Percentiles rank a stretch among this genome's conserved stretches.
These are phyloP conservation scores for Seriola quinqueradiata DNA, from an alignment of 2,113 vertebrate species.

Conservation along the genomic window DNA sequence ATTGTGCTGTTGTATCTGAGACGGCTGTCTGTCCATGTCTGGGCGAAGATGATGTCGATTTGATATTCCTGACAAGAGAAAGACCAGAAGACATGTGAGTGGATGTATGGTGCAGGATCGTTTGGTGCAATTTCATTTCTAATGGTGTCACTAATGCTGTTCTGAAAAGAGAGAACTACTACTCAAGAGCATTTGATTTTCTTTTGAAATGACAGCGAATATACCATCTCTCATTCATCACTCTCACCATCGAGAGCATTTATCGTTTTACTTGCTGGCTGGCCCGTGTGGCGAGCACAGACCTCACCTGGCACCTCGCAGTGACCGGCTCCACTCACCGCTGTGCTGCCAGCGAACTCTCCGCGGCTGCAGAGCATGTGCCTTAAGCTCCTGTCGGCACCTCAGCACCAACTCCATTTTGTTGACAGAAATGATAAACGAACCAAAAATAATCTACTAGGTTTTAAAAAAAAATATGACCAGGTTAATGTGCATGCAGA, in stretches of 20 bases:
- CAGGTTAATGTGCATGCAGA: neutral
- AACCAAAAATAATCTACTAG: no score
- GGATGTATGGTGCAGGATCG: neutral
- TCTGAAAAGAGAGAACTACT: neutral
- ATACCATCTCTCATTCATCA: slow-evolving; percentile 10
- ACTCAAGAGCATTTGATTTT: slow-evolving; percentile 27
- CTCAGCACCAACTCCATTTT: neutral
- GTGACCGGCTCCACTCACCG: slow-evolving; percentile 3
- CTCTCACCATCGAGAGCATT: slow-evolving; percentile 1
- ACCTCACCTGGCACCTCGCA: slow-evolving; percentile 17
- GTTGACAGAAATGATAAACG: neutral
- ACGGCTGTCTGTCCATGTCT: slow-evolving; percentile 96
- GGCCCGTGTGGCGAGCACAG: slow-evolving; percentile 13
- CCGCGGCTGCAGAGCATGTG: neutral
- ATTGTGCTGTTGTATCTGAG: slow-evolving; percentile 97
- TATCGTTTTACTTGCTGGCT: slow-evolving; percentile 29
- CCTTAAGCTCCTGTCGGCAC: neutral
- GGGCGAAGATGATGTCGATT: slow-evolving; percentile 98
- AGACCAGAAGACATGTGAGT: neutral
- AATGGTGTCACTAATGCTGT: neutral
- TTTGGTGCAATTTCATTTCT: neutral
- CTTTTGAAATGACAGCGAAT: slow-evolving; percentile 9
- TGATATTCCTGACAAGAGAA: slow-evolving; percentile 92
- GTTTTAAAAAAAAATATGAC: neutral
- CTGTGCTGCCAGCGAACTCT: slow-evolving; percentile 8